Conservation (phyloP, 2,888 invertebrate genomes). For the Athalia circularis region DNA sequence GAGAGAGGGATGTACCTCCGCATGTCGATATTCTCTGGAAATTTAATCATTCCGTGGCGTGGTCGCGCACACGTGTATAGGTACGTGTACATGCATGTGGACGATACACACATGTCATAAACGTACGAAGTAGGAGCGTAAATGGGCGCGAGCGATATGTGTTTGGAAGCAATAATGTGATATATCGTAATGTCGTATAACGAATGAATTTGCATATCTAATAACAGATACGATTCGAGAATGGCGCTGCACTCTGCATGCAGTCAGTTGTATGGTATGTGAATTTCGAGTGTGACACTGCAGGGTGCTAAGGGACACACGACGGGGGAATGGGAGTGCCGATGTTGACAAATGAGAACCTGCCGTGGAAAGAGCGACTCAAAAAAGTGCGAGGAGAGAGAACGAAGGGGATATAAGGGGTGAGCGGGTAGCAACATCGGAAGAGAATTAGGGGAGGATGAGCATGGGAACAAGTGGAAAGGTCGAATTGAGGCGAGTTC, state of each 20-base stretch:
- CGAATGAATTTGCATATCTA: slow-evolving; percentile 67
- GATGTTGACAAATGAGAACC: slow-evolving; percentile 23
- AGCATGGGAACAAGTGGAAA: slow-evolving; percentile 39
- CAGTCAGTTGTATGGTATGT: too few species aligned
- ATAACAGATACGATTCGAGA: slow-evolving; percentile 46
- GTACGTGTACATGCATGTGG: background rate
- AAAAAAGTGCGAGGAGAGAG: background rate
- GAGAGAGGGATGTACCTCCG: slow-evolving; percentile 60
- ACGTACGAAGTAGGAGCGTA: background rate
- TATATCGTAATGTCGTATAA: slow-evolving; percentile 55
- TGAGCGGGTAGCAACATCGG: background rate
- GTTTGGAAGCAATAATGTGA: background rate
- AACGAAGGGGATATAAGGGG: background rate
- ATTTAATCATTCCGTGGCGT: slow-evolving; percentile 65
- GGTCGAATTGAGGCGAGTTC: slow-evolving; percentile 8
- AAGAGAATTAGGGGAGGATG: background rate
- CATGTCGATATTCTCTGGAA: slow-evolving; percentile 68
- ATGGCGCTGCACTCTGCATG: too few species aligned
- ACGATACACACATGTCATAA: slow-evolving; percentile 3
- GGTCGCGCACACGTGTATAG: background rate
- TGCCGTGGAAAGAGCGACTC: background rate
- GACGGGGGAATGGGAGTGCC: slow-evolving; percentile 14
- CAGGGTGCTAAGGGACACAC: background rate
- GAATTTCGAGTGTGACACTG: background rate
- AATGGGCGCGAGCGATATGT: background rate